Evolutionary conservation across 2,888 invertebrate genomes (phyloP).

Genomic region (Watsonalla binaria): DNA sequence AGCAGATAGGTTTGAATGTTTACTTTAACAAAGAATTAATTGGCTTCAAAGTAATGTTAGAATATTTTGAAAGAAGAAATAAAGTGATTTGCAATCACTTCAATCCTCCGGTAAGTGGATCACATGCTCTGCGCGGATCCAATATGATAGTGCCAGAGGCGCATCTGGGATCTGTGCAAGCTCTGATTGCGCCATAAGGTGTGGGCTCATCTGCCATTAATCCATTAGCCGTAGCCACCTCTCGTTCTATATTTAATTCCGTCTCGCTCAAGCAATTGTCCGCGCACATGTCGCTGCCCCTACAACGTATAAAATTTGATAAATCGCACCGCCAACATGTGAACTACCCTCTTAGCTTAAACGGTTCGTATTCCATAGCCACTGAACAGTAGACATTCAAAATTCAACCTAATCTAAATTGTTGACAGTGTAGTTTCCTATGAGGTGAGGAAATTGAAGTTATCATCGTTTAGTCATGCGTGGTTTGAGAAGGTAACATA

Average conservation of each 20-base stretch:
- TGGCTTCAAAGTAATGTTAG: too few relatives aligned
- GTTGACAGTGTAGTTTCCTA: constrained; percentile 21
- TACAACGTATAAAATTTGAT: constrained; percentile 74
- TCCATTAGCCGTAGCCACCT: constrained; percentile 74
- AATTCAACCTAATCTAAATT: constrained; percentile 20
- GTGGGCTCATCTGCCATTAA: constrained; percentile 58
- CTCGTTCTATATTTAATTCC: constrained; percentile 69
- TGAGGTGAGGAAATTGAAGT: constrained; percentile 34
- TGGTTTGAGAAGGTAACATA: constrained; percentile 23
- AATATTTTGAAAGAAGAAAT: neutral
- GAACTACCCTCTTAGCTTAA: constrained; percentile 77
- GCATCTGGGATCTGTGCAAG: constrained; percentile 45
- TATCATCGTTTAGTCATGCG: constrained; percentile 54
- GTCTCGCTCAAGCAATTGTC: constrained; percentile 56
- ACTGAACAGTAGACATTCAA: constrained; percentile 15
- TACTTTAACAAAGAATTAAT: too few relatives aligned
- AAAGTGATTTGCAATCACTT: neutral
- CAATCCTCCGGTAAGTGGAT: constrained; percentile 17
- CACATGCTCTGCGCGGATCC: constrained; percentile 32
- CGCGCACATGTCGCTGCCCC: constrained; percentile 73
- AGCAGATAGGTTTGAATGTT: too few relatives aligned
- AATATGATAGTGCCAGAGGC: constrained; percentile 39
- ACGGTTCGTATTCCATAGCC: constrained; percentile 50
- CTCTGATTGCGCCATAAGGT: constrained; percentile 65
- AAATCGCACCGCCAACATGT: constrained; percentile 75